A percentile compares a stretch with the other conserved stretches of the same genome.
Evolutionary conservation across 2,797 vertebrate genomes (phyloP).

Genomic region (Acropternis orthonyx): DNA sequence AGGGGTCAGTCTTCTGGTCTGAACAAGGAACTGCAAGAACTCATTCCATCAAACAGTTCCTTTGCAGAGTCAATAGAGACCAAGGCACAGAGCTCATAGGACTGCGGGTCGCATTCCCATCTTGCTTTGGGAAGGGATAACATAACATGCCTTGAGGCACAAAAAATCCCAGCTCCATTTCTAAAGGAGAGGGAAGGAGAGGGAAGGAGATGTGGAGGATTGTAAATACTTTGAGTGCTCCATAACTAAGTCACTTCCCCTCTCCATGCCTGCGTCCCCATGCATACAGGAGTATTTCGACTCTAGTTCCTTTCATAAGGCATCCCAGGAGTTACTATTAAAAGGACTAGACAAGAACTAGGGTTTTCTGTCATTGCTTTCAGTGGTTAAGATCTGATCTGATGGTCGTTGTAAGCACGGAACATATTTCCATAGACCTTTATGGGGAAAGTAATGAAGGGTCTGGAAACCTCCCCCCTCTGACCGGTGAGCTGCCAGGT

Average conservation of each 20-base stretch:
- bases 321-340: background rate
- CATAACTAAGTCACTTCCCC: background rate
- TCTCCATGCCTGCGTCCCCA: fast-evolving
- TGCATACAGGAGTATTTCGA: fast-evolving
- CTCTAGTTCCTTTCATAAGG: background rate
- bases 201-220: background rate
- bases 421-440: background rate
- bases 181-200: background rate
- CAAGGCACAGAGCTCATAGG: background rate
- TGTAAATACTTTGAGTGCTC: background rate
- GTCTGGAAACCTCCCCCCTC: background rate
- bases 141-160: background rate
- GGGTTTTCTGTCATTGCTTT: background rate
- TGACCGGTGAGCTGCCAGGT: background rate
- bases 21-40: background rate
- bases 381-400: background rate
- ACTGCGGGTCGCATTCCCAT: background rate
- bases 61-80: background rate
- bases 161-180: background rate
- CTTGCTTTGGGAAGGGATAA: background rate
- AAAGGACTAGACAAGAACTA: background rate
- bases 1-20: background rate
- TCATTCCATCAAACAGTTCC: background rate
- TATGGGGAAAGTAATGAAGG: background rate
- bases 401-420: background rate